Conservation (phyloP, 2,113 vertebrate genomes). For the Odocoileus hemionus region DNA sequence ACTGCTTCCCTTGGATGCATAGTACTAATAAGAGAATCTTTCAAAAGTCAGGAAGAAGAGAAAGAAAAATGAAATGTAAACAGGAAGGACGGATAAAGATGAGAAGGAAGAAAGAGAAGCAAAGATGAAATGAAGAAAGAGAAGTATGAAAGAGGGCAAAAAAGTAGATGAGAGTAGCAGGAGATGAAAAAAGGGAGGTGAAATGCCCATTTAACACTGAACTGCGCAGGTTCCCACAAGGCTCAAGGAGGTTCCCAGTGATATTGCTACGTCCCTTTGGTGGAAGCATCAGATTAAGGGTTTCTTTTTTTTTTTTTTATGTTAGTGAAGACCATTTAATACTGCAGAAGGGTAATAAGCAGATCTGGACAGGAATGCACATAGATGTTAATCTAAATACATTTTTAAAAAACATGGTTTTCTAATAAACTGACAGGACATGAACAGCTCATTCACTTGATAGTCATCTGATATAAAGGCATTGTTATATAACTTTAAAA, state of each 20-base stretch:
- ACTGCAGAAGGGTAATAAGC: too few species aligned
- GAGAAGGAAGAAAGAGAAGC: background rate
- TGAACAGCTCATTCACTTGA: too few species aligned
- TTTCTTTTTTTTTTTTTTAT: too few species aligned
- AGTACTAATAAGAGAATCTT: background rate
- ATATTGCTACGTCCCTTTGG: background rate
- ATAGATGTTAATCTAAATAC: too few species aligned
- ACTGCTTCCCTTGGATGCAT: background rate
- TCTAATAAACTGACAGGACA: too few species aligned
- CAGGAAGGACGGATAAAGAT: background rate
- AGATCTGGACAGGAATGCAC: too few species aligned
- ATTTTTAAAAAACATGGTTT: too few species aligned
- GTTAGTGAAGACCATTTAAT: too few species aligned
- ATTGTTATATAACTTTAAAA: too few species aligned
- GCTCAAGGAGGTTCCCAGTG: background rate
- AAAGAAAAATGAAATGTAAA: background rate
- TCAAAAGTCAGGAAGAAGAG: background rate
- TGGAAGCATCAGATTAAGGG: background rate
- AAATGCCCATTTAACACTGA: background rate
- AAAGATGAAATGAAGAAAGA: background rate
- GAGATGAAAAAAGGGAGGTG: background rate
- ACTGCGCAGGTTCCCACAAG: background rate
- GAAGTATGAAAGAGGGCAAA: background rate
- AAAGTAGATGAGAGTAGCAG: background rate
- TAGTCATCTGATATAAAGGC: too few species aligned